Base-by-base conservation (phyloP, 1,140 invertebrate genomes). In the Brachionus angularis region DNA sequence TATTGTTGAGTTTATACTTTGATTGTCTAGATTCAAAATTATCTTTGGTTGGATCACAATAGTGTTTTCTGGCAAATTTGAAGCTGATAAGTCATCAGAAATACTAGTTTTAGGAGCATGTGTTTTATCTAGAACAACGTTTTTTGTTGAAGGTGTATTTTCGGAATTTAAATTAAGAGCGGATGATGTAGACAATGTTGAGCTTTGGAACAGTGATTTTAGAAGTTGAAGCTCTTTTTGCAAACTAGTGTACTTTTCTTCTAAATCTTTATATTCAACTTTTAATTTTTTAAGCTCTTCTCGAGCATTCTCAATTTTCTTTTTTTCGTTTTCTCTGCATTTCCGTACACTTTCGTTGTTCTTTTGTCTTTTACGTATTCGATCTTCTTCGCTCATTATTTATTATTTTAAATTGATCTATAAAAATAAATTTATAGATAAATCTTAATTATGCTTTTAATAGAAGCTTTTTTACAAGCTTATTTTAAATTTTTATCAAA, bases 271-370 rank as follows among this genome's bases (percentile, higher is more conserved):
- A 47, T 67, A 47, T 16, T 67, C 62, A 47, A 47, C 23, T 67
- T 67, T 67, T 21, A 25, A 47, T 25, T 47, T 23, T 8, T 5
- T 18, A 4, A 67, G 29, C 12, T 67, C 62, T 23, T 67, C 47
- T 46, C 29, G 29, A 2, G 62, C 62, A n/a, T n/a, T 12, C 47
- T 67, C 39, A 10, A 67, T 67, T 47, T 67, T 67, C 8, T 25
- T 7, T 27, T 67, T 67, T 31, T 67, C 62, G 10, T 67, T 67
- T 23, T 34, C n/a, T 12, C 62, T 39, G 21, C 62, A 67, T 46
- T 67, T 67, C 0, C 47, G 62, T 7, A 67, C 62, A 36, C 62
- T 67, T 34, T 67, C 47, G 25, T 67, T 67, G 10, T 67, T 67
- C 47, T 50, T 67, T 67, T 67, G 39, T 10, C 62, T 39, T 21